A percentile compares a stretch with the other conserved stretches of the same genome.
These are phyloP conservation scores for Penaeus chinensis DNA, from an alignment of 1,140 invertebrate species.

Conservation along the genomic window DNA sequence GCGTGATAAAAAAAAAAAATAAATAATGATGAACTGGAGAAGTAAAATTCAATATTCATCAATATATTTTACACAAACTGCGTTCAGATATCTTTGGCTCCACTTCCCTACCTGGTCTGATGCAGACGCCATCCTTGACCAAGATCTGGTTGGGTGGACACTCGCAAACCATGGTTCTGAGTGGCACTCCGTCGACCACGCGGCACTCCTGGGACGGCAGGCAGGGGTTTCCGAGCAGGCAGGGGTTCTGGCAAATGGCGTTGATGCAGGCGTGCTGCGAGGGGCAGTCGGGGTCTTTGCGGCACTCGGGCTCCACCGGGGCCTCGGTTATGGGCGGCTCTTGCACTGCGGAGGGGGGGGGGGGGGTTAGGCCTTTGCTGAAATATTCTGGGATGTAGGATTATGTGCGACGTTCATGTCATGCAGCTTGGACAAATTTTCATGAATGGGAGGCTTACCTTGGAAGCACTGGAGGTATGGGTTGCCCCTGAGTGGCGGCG, in stretches of 20 bases:
- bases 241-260: constrained; percentile 80
- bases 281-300: constrained; percentile 80
- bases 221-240: constrained; percentile 77
- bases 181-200: constrained; percentile 65
- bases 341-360: constrained; percentile 20
- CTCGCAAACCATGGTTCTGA: constrained; percentile 65
- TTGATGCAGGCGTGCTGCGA: constrained; percentile 81
- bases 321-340: constrained; percentile 38
- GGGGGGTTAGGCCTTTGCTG: not conserved
- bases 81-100: no score
- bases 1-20: no score
- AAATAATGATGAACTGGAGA: not conserved
- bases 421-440: not conserved
- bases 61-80: constrained; percentile 83
- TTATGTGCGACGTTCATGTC: not conserved
- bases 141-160: constrained; percentile 69
- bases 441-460: constrained; percentile 45
- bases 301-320: constrained; percentile 74
- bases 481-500: constrained; percentile 80
- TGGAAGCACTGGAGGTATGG: constrained; percentile 79
- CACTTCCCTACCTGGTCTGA: constrained; percentile 74
- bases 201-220: constrained; percentile 75
- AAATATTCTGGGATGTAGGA: not conserved
- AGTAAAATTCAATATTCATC: no score
- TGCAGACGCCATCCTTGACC: constrained; percentile 80